Evolutionary conservation across 2,888 invertebrate genomes (phyloP).

Genomic region (Tuberolachnus salignus): DNA sequence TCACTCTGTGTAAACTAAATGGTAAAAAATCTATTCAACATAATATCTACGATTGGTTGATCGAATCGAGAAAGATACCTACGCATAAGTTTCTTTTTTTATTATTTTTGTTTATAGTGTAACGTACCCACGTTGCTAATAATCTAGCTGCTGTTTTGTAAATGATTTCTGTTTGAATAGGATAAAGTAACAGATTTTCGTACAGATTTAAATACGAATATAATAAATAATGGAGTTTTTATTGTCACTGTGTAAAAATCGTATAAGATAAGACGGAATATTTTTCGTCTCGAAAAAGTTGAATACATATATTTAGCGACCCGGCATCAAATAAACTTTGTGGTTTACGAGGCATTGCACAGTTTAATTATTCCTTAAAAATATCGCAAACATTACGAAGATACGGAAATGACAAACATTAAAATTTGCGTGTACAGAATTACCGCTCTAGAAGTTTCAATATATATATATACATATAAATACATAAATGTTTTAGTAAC

Average conservation of each 20-base stretch:
- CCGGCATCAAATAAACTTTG: not conserved
- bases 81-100: no score
- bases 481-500: not conserved
- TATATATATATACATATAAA: not conserved
- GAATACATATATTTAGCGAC: constrained; percentile 6
- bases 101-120: no score
- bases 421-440: not conserved
- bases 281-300: not conserved
- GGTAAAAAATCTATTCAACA: no score
- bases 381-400: not conserved
- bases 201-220: not conserved
- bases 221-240: not conserved
- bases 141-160: no score
- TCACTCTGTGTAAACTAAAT: no score
- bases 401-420: constrained; percentile 18
- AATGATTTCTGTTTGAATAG: no score
- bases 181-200: no score
- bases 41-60: no score
- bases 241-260: not conserved
- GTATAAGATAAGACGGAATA: not conserved
- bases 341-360: not conserved
- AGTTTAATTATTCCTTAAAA: not conserved
- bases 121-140: no score
- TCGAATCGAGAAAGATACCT: no score
- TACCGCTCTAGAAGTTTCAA: not conserved